Evolutionary conservation across 2,888 invertebrate species (phyloP).

Genomic region (Tuta absoluta): DNA sequence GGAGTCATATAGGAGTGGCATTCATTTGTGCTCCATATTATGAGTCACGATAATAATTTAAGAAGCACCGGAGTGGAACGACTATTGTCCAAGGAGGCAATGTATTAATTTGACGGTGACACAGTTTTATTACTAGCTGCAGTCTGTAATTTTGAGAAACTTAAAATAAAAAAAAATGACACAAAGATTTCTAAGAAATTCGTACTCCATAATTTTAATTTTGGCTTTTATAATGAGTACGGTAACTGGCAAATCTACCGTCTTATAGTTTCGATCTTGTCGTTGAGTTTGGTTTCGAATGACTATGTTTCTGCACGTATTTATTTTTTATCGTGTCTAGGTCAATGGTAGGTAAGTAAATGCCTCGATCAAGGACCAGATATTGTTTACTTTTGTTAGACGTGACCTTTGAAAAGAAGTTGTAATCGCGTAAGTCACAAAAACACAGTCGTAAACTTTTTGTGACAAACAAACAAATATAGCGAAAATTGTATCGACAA

Average conservation of each 20-base stretch:
- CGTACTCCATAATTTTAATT: not conserved
- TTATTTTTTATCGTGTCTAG: not conserved
- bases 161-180: not conserved
- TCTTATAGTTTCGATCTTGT: too few relatives aligned
- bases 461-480: not conserved
- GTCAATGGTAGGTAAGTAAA: too few relatives aligned
- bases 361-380: not conserved
- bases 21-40: constrained; percentile 33
- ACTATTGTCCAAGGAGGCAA: not conserved
- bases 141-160: not conserved
- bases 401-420: not conserved
- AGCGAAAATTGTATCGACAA: not conserved
- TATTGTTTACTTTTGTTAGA: not conserved
- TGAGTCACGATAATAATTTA: constrained; percentile 14
- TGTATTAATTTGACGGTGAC: constrained; percentile 12
- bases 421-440: not conserved
- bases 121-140: not conserved
- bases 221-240: not conserved
- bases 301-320: not conserved
- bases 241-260: not conserved
- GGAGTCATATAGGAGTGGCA: constrained; percentile 2
- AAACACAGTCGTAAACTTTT: not conserved
- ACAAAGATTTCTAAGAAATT: too few relatives aligned
- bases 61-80: constrained; percentile 23
- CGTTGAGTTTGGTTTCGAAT: not conserved